Percentiles rank a stretch among this genome's conserved stretches.
These are phyloP conservation scores for Zosterops pallidus DNA, from an alignment of 2,113 vertebrate genomes.

Conservation along the genomic window DNA sequence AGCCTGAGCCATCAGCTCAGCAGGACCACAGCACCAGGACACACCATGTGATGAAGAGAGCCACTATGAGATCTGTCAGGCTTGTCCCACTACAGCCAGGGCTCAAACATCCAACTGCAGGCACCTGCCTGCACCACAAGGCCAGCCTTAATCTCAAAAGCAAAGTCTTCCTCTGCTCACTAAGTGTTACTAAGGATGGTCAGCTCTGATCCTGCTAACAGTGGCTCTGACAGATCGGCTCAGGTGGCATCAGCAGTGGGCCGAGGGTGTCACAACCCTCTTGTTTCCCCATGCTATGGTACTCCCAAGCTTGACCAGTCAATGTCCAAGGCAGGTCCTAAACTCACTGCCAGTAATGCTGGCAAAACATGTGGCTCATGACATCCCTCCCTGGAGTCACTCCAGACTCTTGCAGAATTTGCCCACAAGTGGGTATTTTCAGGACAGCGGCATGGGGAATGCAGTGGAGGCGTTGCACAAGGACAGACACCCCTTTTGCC, in stretches of 20 bases:
- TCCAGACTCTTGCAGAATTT: background rate
- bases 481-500: background rate
- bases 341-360: background rate
- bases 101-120: background rate
- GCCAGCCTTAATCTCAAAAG: background rate
- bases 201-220: background rate
- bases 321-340: background rate
- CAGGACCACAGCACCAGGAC: background rate
- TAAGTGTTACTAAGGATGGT: background rate
- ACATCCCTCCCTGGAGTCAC: background rate
- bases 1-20: background rate
- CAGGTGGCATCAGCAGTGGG: background rate
- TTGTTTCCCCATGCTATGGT: background rate
- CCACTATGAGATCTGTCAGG: background rate
- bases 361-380: background rate
- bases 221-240: background rate
- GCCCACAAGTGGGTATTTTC: background rate
- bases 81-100: background rate
- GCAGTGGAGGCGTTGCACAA: background rate
- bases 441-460: rapidly evolving
- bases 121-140: background rate
- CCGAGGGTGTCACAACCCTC: background rate
- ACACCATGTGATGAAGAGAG: background rate
- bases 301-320: rapidly evolving
- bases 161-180: background rate